phyloP scores from a whole-genome alignment of 1,140 invertebrate genomes.

The Holcopasites calliopsidis region DNA sequence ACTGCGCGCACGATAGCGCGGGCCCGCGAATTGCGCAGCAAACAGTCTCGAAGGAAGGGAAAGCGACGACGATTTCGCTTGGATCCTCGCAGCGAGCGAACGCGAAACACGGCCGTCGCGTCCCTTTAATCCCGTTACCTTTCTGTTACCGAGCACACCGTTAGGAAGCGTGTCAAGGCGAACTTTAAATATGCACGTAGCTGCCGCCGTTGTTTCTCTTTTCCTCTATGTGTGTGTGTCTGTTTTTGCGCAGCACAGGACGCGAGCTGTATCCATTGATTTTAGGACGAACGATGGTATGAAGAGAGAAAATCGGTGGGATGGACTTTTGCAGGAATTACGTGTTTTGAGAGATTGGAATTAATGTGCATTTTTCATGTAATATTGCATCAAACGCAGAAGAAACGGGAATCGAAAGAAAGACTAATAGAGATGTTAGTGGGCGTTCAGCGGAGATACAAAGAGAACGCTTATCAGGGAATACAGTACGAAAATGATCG shows the following conservation, averaged over 20 bases:
- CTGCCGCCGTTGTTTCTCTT: background rate
- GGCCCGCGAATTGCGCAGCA: constrained; percentile 43
- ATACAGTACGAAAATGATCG: background rate
- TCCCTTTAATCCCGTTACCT: constrained; percentile 34
- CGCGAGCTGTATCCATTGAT: background rate
- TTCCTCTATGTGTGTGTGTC: background rate
- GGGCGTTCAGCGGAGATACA: no score
- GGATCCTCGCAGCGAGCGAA: constrained; percentile 5
- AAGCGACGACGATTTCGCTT: constrained; percentile 11
- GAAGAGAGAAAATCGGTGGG: no score
- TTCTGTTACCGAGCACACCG: background rate
- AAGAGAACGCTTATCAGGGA: no score
- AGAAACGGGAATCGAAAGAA: no score
- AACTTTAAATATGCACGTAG: constrained; percentile 25
- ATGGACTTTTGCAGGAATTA: no score
- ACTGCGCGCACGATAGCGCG: background rate
- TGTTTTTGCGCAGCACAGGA: background rate
- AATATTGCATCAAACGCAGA: no score
- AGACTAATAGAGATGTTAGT: no score
- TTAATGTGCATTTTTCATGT: no score
- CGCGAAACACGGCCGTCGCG: constrained; percentile 33
- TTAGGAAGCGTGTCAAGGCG: constrained; percentile 37
- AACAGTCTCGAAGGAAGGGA: constrained; percentile 31
- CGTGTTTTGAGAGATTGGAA: no score
- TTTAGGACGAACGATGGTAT: no score